These are phyloP conservation scores for Araneus ventricosus DNA, from an alignment of 1,140 invertebrate species.

Conservation along the genomic window DNA sequence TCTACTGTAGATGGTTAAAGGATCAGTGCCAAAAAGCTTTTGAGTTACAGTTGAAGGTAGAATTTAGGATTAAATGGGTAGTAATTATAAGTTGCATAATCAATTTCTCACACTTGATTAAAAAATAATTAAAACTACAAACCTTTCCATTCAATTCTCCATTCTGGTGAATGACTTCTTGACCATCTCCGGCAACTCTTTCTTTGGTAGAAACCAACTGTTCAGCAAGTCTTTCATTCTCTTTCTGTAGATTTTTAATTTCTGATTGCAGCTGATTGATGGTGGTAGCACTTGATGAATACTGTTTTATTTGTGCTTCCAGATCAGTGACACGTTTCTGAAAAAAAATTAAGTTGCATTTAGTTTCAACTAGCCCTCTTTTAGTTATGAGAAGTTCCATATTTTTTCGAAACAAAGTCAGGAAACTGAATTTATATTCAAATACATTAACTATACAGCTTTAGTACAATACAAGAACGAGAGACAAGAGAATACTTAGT, in stretches of 20 bases:
- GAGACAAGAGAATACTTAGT: too few species aligned
- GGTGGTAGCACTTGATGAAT: neutral
- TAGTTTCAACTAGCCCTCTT: too few species aligned
- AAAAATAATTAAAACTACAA: neutral
- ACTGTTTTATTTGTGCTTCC: constrained; percentile 46
- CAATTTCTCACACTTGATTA: neutral
- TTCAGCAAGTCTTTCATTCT: constrained; percentile 64
- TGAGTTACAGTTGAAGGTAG: too few species aligned
- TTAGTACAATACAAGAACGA: too few species aligned
- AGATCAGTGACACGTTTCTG: constrained; percentile 56
- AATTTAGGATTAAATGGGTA: too few species aligned
- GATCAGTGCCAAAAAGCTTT: neutral
- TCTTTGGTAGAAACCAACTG: constrained; percentile 64
- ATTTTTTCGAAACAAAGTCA: too few species aligned
- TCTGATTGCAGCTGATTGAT: constrained; percentile 47
- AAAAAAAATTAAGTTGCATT: too few species aligned
- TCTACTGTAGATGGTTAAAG: too few species aligned
- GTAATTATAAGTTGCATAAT: neutral
- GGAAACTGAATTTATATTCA: too few species aligned
- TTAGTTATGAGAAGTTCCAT: too few species aligned
- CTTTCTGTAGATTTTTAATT: constrained; percentile 41
- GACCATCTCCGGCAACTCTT: constrained; percentile 70
- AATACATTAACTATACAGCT: too few species aligned
- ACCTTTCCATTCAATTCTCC: constrained; percentile 72
- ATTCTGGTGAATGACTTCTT: constrained; percentile 73